phyloP scores from a whole-genome alignment of 64 coral and sea anemone genomes.

The Pachyseris speciosa region DNA sequence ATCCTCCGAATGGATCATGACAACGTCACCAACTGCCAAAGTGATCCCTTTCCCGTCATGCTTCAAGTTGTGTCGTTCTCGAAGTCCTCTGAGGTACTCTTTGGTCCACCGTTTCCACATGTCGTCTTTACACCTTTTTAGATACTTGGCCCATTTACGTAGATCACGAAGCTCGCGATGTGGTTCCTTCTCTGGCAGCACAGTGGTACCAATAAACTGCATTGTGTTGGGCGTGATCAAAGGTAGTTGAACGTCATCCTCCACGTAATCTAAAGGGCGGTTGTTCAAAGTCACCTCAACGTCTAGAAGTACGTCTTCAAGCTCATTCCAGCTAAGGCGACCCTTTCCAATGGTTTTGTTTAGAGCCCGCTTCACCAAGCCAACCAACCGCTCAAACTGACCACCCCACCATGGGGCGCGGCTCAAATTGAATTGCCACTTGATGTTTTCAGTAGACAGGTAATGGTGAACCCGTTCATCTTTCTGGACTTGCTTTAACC shows the following conservation, averaged over 20 bases:
- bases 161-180: constrained; percentile 1
- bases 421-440: no score
- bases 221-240: constrained; percentile 41
- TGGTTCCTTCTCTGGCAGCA: constrained; percentile 22
- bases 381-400: no score
- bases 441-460: not conserved
- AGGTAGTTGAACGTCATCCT: constrained; percentile 38
- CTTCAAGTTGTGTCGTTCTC: no score
- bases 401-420: no score
- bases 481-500: no score
- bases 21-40: not conserved
- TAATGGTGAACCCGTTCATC: no score
- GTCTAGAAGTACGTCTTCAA: constrained; percentile 6
- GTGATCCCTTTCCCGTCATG: no score
- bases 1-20: not conserved
- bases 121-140: no score
- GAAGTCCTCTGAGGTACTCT: no score
- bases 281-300: constrained; percentile 52
- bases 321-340: constrained; percentile 6
- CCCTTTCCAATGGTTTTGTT: not conserved
- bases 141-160: no score
- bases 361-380: no score
- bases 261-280: constrained; percentile 40
- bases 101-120: no score
- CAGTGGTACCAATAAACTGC: not conserved